A percentile compares a stretch with the other conserved stretches of the same genome.
phyloP scores from a whole-genome alignment of 2,797 vertebrate genomes.

The Esox lucius region DNA sequence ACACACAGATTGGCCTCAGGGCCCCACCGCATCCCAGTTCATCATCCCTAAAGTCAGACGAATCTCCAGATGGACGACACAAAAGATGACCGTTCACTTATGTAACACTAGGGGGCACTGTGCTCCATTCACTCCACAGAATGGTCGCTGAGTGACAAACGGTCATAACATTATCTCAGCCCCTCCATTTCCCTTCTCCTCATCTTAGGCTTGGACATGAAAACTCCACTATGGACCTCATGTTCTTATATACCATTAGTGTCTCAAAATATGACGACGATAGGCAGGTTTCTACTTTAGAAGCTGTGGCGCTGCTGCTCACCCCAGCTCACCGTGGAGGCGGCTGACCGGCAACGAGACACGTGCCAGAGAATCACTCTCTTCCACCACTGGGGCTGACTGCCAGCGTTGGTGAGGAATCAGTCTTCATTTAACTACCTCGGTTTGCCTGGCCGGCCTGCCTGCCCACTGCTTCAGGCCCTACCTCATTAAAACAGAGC shows the following conservation, averaged over 20 bases:
- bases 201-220: constrained; percentile 29
- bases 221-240: constrained; percentile 1
- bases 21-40: not conserved
- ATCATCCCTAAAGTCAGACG: not conserved
- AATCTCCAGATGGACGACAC: not conserved
- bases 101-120: not conserved
- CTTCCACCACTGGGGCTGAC: constrained; percentile 43
- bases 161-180: not conserved
- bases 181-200: constrained; percentile 1
- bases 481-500: constrained; percentile 2
- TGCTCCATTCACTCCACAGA: not conserved
- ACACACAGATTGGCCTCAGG: not conserved
- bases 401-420: constrained; percentile 45
- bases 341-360: not conserved
- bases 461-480: not conserved
- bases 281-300: constrained; percentile 50
- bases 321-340: constrained; percentile 9
- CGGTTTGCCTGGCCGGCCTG: not conserved
- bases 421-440: constrained; percentile 49
- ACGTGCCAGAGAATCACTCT: not conserved
- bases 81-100: not conserved
- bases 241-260: constrained; percentile 48
- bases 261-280: constrained; percentile 48
- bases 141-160: not conserved
- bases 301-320: constrained; percentile 28